Conservation (phyloP, 1,140 invertebrate genomes). For the Apis cerana region DNA sequence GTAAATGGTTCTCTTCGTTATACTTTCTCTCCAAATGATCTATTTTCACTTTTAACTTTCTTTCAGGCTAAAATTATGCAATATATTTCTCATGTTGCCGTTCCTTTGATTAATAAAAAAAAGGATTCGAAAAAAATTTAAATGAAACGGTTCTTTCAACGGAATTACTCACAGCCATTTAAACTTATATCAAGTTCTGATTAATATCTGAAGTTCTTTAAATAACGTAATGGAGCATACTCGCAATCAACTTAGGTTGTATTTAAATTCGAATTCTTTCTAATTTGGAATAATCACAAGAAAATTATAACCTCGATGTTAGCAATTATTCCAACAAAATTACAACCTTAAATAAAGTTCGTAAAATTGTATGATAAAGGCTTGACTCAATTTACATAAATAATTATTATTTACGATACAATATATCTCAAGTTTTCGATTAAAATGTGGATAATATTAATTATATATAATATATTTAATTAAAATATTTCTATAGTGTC, state of each 20-base stretch:
- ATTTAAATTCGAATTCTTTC: not conserved
- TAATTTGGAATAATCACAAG: not conserved
- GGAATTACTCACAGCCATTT: not conserved
- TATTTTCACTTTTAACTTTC: not conserved
- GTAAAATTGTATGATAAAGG: not conserved
- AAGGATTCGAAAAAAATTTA: not conserved
- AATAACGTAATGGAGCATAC: not conserved
- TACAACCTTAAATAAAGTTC: not conserved
- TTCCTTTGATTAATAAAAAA: not conserved
- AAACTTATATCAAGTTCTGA: not conserved
- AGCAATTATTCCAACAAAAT: not conserved
- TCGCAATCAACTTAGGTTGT: not conserved
- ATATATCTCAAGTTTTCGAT: not conserved
- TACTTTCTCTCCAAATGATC: not conserved
- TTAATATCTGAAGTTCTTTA: not conserved
- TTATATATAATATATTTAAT: not conserved
- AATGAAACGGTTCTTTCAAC: too few species aligned
- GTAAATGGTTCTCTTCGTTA: not conserved
- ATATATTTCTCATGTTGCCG: not conserved
- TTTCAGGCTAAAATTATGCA: not conserved
- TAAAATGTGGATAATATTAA: not conserved
- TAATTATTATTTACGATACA: not conserved
- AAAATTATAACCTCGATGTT: not conserved
- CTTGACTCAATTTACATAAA: accelerated
- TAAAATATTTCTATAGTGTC: not conserved